Evolutionary conservation across 2,888 invertebrate genomes (phyloP).

Genomic region (Cephus rjabovi): DNA sequence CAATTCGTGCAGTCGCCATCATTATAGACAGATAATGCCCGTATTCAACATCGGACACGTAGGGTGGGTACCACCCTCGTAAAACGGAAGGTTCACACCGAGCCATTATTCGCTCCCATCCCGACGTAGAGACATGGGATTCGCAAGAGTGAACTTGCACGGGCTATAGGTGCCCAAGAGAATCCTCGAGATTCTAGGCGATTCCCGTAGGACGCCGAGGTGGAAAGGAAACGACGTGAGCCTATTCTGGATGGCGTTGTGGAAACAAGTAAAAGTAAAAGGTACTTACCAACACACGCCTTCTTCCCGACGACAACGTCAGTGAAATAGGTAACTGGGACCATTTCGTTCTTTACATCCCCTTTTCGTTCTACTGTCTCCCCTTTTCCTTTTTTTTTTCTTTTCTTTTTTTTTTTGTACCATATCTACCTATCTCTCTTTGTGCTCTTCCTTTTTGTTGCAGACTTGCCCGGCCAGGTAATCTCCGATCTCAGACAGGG

Average conservation of each 20-base stretch:
- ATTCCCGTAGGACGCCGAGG: constrained; percentile 1
- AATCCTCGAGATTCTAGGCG: background rate
- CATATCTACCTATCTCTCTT: background rate
- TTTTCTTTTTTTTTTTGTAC: background rate
- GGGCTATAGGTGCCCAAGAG: background rate
- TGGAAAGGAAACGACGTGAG: background rate
- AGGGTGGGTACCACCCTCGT: constrained; percentile 37
- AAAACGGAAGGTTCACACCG: constrained; percentile 34
- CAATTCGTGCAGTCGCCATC: constrained; percentile 56
- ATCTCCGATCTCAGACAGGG: background rate
- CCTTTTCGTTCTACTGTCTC: background rate
- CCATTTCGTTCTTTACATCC: background rate
- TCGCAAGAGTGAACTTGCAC: constrained; percentile 20
- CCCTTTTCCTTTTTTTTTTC: background rate
- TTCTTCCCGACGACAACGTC: background rate
- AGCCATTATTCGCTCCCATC: constrained; percentile 42
- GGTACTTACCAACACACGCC: background rate
- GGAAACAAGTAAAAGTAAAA: background rate
- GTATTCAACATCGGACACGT: constrained; percentile 42
- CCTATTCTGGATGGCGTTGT: background rate
- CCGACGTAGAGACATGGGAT: constrained; percentile 26
- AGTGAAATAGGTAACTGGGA: background rate
- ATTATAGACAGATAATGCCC: constrained; percentile 54
- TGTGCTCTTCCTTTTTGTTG: background rate
- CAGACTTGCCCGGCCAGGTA: background rate